Percentiles rank a stretch among this genome's conserved stretches.
These are phyloP conservation scores for Mustelus asterias DNA, from an alignment of 2,113 vertebrate genomes.

Conservation along the genomic window DNA sequence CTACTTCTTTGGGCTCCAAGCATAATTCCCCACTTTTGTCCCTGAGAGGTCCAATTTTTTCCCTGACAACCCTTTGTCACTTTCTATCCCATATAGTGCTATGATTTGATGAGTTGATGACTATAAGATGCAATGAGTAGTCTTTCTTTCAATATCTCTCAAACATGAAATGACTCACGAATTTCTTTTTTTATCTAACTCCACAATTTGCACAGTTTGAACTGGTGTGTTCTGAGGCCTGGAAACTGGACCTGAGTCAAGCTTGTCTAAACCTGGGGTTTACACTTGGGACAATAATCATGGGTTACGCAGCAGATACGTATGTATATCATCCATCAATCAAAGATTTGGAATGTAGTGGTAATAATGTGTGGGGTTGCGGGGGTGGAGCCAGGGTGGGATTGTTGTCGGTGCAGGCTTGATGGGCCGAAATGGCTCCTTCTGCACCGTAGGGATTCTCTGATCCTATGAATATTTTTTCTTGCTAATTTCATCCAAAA, in stretches of 20 bases:
- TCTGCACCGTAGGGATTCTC: neutral
- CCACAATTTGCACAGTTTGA: constrained; percentile 66
- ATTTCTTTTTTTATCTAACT: constrained; percentile 40
- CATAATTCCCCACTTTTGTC: too few relatives aligned
- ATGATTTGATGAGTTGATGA: neutral
- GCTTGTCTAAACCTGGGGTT: constrained; percentile 81
- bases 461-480: neutral
- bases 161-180: neutral
- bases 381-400: too few relatives aligned
- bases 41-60: too few relatives aligned
- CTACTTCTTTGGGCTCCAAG: too few relatives aligned
- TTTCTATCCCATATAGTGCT: neutral
- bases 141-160: neutral
- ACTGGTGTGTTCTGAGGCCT: constrained; percentile 74
- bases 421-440: too few relatives aligned
- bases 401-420: too few relatives aligned
- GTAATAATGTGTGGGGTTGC: neutral
- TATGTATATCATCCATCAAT: constrained; percentile 47
- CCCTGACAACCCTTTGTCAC: too few relatives aligned
- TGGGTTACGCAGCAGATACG: constrained; percentile 88
- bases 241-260: constrained; percentile 85
- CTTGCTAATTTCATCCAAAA: neutral
- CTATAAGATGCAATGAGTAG: neutral
- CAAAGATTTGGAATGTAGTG: too few relatives aligned
- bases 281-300: constrained; percentile 72